Evolutionary conservation across 2,888 invertebrate species (phyloP), one percentile per base, ranked within the genome.

Genomic region (Anticlea derivata): DNA sequence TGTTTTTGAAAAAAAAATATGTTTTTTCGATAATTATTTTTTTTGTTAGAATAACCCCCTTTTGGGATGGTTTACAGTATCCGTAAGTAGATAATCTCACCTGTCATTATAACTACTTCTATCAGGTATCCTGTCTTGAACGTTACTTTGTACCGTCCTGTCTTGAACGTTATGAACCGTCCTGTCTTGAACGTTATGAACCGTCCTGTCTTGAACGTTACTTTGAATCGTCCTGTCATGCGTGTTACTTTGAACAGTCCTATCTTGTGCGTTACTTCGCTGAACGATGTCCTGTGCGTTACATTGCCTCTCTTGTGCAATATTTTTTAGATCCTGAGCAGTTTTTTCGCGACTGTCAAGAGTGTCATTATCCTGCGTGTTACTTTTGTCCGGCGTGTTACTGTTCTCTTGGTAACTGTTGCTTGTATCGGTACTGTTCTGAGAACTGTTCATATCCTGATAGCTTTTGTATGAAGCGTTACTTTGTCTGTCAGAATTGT

Each of bases 81-180:
- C n/a, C n/a, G n/a, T n/a, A n/a, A n/a, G 8, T 13, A 39, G 7
- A 11, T n/a, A 23, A 24, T 13, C 34, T 27, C 5, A 44, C 44
- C 44, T 44, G n/a, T 45, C 45, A 0, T 45, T 35, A 37, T 29
- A 45, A 35, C 5, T n/a, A n/a, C n/a, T 24, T 8, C 33, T 47
- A 2, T 39, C 31, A 1, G 13, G 26, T 7, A 31, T 13, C n/a
- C 30, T 31, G 6, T 12, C 22, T 1, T 2, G 2, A 4, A 12
- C 12, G 23, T 37, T 24, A 13, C n/a, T n/a, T n/a, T n/a, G n/a
- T n/a, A n/a, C n/a, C n/a, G n/a, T n/a, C 12, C 24, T 24, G 6
- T 12, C 22, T 1, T 2, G 2, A 4, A 12, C 12, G 23, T 37
- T 24, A 13, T n/a, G n/a, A n/a, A n/a, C n/a, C n/a, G n/a, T n/a